Conservation (phyloP, 2,888 invertebrate species). For the Torymus tubicola region DNA sequence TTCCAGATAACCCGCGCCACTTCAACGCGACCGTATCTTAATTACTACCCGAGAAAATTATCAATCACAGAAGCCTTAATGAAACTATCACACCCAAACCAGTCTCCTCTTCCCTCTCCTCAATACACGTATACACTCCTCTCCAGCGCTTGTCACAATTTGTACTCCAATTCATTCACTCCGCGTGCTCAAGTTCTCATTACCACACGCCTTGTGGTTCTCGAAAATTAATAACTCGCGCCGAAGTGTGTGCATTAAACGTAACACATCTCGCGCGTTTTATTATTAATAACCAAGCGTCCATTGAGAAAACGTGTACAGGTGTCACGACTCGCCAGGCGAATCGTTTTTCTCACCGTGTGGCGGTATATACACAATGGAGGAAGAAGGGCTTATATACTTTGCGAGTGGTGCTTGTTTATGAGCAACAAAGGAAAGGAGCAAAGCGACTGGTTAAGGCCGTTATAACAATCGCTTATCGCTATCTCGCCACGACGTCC, state of each 20-base stretch:
- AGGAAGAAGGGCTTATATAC: not conserved
- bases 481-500: not conserved
- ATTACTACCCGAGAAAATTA: too few relatives aligned
- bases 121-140: too few relatives aligned
- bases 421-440: conserved; percentile 20
- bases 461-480: conserved; percentile 20
- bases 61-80: too few relatives aligned
- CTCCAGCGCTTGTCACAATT: too few relatives aligned
- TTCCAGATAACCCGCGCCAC: too few relatives aligned
- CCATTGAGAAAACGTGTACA: conserved; percentile 17
- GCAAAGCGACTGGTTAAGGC: conserved; percentile 1
- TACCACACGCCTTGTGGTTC: too few relatives aligned
- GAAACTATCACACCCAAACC: too few relatives aligned
- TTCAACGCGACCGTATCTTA: too few relatives aligned
- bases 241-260: not conserved
- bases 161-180: conserved; percentile 2
- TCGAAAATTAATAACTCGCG: conserved; percentile 3
- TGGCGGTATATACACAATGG: too few relatives aligned
- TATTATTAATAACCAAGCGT: conserved; percentile 20
- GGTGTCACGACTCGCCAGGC: conserved; percentile 31
- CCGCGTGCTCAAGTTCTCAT: not conserved
- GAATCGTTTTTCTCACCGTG: conserved; percentile 37
- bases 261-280: too few relatives aligned
- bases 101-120: too few relatives aligned
- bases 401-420: not conserved